Conservation (phyloP, 2,113 vertebrate species). For the Zapus hudsonius region DNA sequence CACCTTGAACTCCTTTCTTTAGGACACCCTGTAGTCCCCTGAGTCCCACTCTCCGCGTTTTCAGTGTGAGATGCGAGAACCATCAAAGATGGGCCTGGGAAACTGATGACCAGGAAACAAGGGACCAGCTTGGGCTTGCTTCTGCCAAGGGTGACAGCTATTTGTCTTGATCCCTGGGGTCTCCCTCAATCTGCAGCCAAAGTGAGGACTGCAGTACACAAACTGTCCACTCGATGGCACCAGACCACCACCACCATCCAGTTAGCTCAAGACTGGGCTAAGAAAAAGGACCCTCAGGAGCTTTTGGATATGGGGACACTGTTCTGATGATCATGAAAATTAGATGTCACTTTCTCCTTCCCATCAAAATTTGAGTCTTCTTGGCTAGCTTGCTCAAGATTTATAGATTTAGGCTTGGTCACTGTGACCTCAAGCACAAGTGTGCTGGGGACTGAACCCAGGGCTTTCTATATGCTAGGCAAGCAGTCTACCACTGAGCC, state of each 20-base stretch:
- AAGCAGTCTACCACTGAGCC: not conserved
- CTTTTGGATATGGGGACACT: not conserved
- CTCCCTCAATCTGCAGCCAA: accelerated
- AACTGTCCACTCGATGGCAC: conserved; percentile 15
- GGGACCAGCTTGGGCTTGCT: not conserved
- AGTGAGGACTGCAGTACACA: not conserved
- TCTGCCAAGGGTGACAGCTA: not conserved
- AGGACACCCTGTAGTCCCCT: not conserved
- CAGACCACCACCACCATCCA: not conserved
- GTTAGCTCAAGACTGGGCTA: not conserved
- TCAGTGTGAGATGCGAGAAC: not conserved
- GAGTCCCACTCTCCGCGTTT: not conserved
- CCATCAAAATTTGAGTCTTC: not conserved
- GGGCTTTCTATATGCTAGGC: not conserved
- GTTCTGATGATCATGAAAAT: not conserved
- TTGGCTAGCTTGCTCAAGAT: not conserved
- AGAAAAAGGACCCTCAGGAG: not conserved
- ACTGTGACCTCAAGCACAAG: not conserved
- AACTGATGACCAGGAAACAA: not conserved
- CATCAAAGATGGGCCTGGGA: not conserved
- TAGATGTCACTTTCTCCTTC: not conserved
- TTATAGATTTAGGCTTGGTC: not conserved
- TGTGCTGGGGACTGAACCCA: not conserved
- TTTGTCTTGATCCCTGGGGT: not conserved
- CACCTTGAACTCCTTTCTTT: not conserved